Base-by-base conservation (phyloP, 2,797 vertebrate species). In the Pangasius sanitwongsei region DNA sequence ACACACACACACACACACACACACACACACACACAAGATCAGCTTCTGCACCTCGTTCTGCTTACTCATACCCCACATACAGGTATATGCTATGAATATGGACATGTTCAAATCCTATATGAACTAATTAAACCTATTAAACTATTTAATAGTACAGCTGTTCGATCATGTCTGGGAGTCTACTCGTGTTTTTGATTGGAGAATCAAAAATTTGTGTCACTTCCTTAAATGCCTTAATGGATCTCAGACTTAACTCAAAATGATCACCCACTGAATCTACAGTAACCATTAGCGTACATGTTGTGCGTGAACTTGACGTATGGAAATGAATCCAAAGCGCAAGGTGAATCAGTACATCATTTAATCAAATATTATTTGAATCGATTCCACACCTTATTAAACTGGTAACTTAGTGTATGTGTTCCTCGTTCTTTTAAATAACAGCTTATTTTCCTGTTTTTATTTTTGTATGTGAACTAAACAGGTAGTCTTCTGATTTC, bases 1-100 rank as follows among this genome's bases (percentile, higher is more conserved):
- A 88, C 87, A 88, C 55, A 88, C 69, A 31, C 41, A 50, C 57
- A 77, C 59, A 77, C 59, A 88, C 72, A 67, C 72, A 85, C 70
- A 88, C 70, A 77, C 75, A 55, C 55, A 50, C 41, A 31, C 31
- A 50, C 1, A 77, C 48, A 80, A n/a, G 6, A 80, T 67, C 15
- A 67, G 87, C 72, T 37, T 63, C 34, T 83, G 12, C n/a, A 34
- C 34, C 65, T 61, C 0, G 8, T 50, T 83, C 44, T 65, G 41
- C 61, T 84, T 82, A 50, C 28, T 53, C 44, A 11, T 31, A 41
- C 70, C 37, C 44, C 1, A 41, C 5, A 61, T 1, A n/a, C n/a
- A 6, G 37, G 8, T 6, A 11, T 12, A 28, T 8, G 11, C 41
- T 28, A 13, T n/a, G 37, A 50, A 87, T 74, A 57, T 63, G 5